phyloP scores from a whole-genome alignment of 2,797 vertebrate genomes.

The Eutrigla gurnardus region DNA sequence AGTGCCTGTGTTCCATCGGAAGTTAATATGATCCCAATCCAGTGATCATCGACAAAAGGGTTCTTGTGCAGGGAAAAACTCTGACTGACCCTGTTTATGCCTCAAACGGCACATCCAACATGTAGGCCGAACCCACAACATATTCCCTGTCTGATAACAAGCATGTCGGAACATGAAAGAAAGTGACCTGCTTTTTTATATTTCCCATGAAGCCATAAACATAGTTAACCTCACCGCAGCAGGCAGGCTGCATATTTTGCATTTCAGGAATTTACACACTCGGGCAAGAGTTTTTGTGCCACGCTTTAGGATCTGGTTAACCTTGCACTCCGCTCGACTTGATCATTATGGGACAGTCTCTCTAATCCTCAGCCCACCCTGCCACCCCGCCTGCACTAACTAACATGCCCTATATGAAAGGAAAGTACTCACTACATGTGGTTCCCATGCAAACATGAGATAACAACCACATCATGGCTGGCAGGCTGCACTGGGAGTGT shows the following conservation, averaged over 20 bases:
- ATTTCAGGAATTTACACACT: constrained; percentile 37
- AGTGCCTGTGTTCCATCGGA: constrained; percentile 51
- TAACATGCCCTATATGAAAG: constrained; percentile 66
- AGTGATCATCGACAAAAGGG: constrained; percentile 46
- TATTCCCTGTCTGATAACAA: constrained; percentile 37
- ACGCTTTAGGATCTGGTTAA: constrained; percentile 24
- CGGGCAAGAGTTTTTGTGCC: constrained; percentile 2
- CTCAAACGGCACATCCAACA: constrained; percentile 31
- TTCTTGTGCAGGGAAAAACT: constrained; percentile 52
- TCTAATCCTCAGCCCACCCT: constrained; percentile 38
- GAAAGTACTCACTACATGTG: constrained; percentile 74
- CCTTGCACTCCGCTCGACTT: constrained; percentile 36
- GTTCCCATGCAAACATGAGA: constrained; percentile 78
- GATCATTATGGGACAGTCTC: constrained; percentile 43
- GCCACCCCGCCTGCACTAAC: constrained; percentile 46
- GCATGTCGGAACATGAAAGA: constrained; percentile 34
- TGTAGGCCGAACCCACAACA: constrained; percentile 30
- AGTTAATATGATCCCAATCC: constrained; percentile 52
- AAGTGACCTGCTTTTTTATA: constrained; percentile 34
- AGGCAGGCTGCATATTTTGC: constrained; percentile 11
- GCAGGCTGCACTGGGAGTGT: constrained; percentile 63
- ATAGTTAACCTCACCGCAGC: constrained; percentile 45
- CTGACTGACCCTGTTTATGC: constrained; percentile 46
- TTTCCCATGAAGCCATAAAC: constrained; percentile 30
- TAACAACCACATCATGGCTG: constrained; percentile 78